phyloP scores from a whole-genome alignment of 1,140 invertebrate genomes.

The Apocrypta bakeri region DNA sequence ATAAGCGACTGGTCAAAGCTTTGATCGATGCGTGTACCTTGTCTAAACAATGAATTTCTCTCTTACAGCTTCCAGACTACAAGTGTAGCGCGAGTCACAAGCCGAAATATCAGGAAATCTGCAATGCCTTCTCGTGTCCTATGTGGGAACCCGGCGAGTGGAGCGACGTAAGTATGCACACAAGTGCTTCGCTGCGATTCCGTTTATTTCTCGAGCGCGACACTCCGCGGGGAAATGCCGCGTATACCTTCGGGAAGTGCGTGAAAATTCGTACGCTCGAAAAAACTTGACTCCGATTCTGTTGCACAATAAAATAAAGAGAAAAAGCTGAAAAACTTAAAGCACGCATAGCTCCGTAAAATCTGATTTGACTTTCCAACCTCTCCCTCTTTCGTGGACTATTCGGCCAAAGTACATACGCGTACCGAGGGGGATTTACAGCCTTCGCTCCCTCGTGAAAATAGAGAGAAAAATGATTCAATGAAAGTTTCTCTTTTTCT shows the following conservation, averaged over 20 bases:
- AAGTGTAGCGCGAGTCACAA: conserved; percentile 82
- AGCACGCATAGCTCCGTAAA: not conserved
- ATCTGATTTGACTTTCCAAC: conserved; percentile 30
- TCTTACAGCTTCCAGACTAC: conserved; percentile 80
- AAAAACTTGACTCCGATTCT: not conserved
- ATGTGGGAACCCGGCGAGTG: conserved; percentile 89
- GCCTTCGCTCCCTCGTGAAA: not conserved
- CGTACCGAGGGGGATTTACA: not conserved
- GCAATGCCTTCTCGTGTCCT: conserved; percentile 88
- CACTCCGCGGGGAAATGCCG: too few relatives aligned
- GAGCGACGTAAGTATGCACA: conserved; percentile 86
- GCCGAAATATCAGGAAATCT: conserved; percentile 85
- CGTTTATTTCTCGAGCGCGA: not conserved
- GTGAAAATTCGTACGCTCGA: not conserved
- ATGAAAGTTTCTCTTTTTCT: not conserved
- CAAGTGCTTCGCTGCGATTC: not conserved
- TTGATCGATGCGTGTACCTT: too few relatives aligned
- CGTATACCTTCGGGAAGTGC: not conserved
- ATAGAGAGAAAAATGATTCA: conserved; percentile 19
- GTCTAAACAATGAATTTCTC: conserved; percentile 43
- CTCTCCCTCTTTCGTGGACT: not conserved
- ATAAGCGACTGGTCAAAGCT: too few relatives aligned
- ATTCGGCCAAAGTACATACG: not conserved
- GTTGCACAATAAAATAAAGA: not conserved
- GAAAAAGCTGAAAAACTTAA: not conserved